A percentile compares a stretch with the other conserved stretches of the same genome.
Conservation (phyloP, 2,797 vertebrate genomes). For the Poeciliopsis gracilis region DNA sequence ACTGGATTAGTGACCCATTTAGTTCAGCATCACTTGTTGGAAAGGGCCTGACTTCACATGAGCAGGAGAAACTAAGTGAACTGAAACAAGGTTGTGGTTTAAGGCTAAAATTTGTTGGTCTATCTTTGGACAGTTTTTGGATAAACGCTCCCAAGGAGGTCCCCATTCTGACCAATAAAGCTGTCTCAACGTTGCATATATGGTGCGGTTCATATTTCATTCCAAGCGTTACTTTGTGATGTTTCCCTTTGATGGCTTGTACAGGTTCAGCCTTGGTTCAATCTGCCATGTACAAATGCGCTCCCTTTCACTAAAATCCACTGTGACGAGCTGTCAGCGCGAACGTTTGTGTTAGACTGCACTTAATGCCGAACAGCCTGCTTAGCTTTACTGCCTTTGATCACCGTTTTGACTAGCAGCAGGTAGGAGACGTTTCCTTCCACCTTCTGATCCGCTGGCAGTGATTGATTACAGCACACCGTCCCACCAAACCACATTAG, state of each 20-base stretch:
- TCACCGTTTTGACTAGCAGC: constrained; percentile 40
- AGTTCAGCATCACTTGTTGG: too few relatives aligned
- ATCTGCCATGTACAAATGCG: constrained; percentile 49
- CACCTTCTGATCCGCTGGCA: constrained; percentile 10
- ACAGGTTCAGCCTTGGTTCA: constrained; percentile 20
- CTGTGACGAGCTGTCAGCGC: constrained; percentile 52
- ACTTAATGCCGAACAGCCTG: constrained; percentile 47
- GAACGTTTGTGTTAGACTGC: constrained; percentile 32
- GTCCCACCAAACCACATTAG: neutral
- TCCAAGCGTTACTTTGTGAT: neutral
- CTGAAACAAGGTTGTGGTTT: too few relatives aligned
- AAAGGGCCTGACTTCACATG: too few relatives aligned
- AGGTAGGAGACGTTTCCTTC: constrained; percentile 32
- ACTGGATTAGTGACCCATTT: neutral
- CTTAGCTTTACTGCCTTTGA: constrained; percentile 47
- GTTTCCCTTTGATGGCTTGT: constrained; percentile 9
- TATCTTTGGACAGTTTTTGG: neutral
- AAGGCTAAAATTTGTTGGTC: neutral
- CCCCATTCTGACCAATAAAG: neutral
- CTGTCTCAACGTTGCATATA: neutral
- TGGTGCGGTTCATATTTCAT: neutral
- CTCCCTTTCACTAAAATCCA: constrained; percentile 34
- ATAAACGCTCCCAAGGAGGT: neutral
- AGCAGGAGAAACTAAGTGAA: too few relatives aligned
- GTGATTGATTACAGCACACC: constrained; percentile 16